A percentile compares a stretch with the other conserved stretches of the same genome.
phyloP scores from a whole-genome alignment of 2,888 invertebrate genomes.

The Synanthedon andrenaeformis region DNA sequence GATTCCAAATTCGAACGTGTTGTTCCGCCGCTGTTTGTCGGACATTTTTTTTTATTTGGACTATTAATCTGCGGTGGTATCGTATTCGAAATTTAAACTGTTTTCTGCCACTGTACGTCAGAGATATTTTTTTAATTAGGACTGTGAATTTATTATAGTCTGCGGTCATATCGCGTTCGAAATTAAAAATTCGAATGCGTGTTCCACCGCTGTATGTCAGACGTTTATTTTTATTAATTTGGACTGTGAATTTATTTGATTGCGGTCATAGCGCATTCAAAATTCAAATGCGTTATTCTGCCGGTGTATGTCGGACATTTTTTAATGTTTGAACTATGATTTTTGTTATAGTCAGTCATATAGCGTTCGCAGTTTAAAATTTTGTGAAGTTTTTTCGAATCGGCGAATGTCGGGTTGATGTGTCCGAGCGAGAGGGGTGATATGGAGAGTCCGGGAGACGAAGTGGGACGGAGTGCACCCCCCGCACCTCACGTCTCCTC shows the following conservation, averaged over 20 bases:
- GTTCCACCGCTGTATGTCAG: not conserved
- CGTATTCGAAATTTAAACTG: not conserved
- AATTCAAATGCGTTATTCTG: constrained; percentile 1
- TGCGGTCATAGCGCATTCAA: not conserved
- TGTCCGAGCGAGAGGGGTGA: constrained; percentile 59
- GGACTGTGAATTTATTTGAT: too few relatives aligned
- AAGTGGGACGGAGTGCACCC: constrained; percentile 56
- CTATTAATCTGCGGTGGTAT: too few relatives aligned
- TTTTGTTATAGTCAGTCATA: not conserved
- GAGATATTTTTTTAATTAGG: too few relatives aligned
- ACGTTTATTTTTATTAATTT: too few relatives aligned
- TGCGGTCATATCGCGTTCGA: not conserved
- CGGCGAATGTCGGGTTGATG: constrained; percentile 57
- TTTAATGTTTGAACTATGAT: too few relatives aligned
- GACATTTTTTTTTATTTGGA: too few relatives aligned
- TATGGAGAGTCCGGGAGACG: constrained; percentile 65
- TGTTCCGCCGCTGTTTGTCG: not conserved
- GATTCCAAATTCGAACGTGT: constrained; percentile 3
- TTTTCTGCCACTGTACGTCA: not conserved
- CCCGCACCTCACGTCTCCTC: constrained; percentile 54
- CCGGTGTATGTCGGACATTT: not conserved
- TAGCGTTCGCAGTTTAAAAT: constrained; percentile 9
- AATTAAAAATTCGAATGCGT: constrained; percentile 3
- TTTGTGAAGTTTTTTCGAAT: constrained; percentile 48
- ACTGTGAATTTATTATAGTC: too few relatives aligned